These are phyloP conservation scores for Criorhina ranunculi DNA, from an alignment of 2,888 invertebrate genomes.

Conservation along the genomic window DNA sequence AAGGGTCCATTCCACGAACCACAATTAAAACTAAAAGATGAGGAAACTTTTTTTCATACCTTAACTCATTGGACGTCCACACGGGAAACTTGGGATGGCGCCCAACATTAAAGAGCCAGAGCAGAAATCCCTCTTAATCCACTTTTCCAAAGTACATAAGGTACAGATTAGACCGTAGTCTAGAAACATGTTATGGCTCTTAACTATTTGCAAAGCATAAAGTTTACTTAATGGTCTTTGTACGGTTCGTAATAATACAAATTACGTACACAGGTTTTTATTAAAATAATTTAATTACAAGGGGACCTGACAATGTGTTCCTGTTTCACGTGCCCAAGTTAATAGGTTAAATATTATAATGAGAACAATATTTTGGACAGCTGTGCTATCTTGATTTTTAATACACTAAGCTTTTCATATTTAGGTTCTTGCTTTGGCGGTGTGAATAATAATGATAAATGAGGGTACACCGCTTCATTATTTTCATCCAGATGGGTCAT, in stretches of 20 bases:
- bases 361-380: not conserved
- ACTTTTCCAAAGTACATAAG: not conserved
- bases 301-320: not conserved
- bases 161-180: not conserved
- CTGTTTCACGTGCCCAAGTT: not conserved
- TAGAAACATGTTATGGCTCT: not conserved
- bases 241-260: not conserved
- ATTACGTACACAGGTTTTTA: not conserved
- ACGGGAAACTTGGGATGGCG: not conserved
- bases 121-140: constrained; percentile 1
- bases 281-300: not conserved
- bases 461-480: no score
- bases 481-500: no score
- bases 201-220: constrained; percentile 2
- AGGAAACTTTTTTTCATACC: no score
- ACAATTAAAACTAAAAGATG: no score
- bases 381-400: not conserved
- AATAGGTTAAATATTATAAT: constrained; percentile 3
- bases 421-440: not conserved
- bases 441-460: not conserved
- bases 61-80: not conserved
- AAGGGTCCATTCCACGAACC: no score
- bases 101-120: not conserved
- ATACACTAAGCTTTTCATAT: not conserved
- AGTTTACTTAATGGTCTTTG: not conserved